phyloP scores from a whole-genome alignment of 2,797 vertebrate species.

The Erpetoichthys calabaricus region DNA sequence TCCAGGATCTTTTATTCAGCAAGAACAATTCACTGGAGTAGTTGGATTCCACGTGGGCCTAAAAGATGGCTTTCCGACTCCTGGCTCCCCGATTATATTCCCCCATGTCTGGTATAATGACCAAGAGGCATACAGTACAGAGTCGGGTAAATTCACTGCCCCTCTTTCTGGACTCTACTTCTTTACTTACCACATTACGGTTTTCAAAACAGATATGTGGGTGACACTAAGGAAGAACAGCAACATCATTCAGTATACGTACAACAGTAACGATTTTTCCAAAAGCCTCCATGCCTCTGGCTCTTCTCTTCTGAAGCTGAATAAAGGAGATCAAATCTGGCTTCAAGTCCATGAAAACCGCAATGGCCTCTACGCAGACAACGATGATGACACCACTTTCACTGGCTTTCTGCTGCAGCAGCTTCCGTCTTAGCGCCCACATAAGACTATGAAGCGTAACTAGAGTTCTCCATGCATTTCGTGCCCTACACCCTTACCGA shows the following conservation, averaged over 20 bases:
- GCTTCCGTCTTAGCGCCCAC: neutral
- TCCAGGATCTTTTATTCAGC: neutral
- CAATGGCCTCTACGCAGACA: slow-evolving; percentile 1
- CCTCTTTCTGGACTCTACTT: neutral
- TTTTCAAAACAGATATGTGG: neutral
- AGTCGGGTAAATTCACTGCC: neutral
- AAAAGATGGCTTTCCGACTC: neutral
- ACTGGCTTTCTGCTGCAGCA: neutral
- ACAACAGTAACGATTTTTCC: neutral
- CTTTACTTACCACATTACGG: slow-evolving; percentile 2
- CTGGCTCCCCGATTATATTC: neutral
- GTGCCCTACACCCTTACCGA: neutral
- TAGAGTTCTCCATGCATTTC: neutral
- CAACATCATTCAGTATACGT: neutral
- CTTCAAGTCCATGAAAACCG: neutral
- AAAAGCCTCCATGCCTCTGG: neutral
- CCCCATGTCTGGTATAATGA: neutral
- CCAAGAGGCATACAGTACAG: neutral
- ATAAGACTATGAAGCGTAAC: neutral
- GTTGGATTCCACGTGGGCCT: slow-evolving; percentile 1
- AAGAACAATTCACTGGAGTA: neutral
- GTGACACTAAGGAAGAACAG: slow-evolving; percentile 2
- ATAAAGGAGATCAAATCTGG: neutral
- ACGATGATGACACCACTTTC: slow-evolving; percentile 1
- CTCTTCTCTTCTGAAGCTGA: neutral